These are phyloP conservation scores for Drosophila chauvacae DNA, from an alignment of 1,140 invertebrate species.

Conservation along the genomic window DNA sequence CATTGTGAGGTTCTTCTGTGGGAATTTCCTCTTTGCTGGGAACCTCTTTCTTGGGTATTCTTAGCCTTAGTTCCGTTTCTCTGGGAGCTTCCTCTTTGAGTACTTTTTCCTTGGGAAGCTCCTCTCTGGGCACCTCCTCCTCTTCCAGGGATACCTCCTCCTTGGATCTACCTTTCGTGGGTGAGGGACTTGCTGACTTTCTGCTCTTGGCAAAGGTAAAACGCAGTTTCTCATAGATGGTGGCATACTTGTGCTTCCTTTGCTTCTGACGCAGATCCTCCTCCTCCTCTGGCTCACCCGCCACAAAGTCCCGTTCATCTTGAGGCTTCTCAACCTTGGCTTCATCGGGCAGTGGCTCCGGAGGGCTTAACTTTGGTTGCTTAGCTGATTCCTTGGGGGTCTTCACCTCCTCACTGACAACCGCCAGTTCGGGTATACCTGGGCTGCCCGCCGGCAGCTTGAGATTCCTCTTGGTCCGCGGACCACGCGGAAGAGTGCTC, in stretches of 20 bases:
- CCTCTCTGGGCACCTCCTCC: neutral
- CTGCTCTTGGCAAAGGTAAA: conserved; percentile 61
- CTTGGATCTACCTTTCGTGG: conserved; percentile 22
- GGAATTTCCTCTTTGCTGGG: neutral
- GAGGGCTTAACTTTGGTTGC: conserved; percentile 30
- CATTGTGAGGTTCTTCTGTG: too few relatives aligned
- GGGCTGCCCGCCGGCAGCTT: conserved; percentile 14
- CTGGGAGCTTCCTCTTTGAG: neutral
- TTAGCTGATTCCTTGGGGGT: conserved; percentile 30
- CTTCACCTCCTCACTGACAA: conserved; percentile 60
- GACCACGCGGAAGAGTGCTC: neutral
- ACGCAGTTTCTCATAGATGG: conserved; percentile 78
- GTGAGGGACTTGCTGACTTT: conserved; percentile 48
- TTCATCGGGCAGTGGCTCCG: conserved; percentile 6
- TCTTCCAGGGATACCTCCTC: conserved; percentile 7
- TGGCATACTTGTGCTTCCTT: conserved; percentile 75
- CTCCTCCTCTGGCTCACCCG: conserved; percentile 7
- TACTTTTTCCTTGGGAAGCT: neutral
- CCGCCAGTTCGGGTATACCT: conserved; percentile 19
- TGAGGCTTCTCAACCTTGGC: neutral
- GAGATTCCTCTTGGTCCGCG: conserved; percentile 13
- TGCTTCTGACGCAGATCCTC: conserved; percentile 61
- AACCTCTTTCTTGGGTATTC: neutral
- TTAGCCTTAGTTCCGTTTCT: neutral
- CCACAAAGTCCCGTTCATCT: conserved; percentile 3